These are phyloP conservation scores for Clangula hyemalis DNA, from an alignment of 2,797 vertebrate genomes.

Conservation along the genomic window DNA sequence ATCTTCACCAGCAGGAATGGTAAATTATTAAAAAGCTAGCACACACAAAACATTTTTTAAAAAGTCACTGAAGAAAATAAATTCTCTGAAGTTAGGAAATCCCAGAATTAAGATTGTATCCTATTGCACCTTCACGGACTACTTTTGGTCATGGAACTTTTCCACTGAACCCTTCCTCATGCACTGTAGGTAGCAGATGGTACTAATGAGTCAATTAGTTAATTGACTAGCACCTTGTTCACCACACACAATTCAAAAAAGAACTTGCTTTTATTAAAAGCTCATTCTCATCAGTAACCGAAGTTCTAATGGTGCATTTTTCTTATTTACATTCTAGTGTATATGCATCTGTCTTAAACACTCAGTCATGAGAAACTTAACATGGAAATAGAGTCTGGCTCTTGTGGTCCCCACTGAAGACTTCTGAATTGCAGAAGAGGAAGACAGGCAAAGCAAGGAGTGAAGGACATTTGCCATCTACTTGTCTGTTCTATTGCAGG, in stretches of 20 bases:
- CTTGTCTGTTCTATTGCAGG: not conserved
- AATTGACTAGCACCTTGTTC: rapidly evolving
- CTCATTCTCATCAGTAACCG: not conserved
- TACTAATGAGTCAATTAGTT: not conserved
- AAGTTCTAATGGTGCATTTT: not conserved
- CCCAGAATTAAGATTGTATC: not conserved
- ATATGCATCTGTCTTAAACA: not conserved
- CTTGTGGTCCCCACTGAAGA: not conserved
- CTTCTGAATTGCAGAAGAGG: not conserved
- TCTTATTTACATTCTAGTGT: not conserved
- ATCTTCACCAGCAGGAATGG: not conserved
- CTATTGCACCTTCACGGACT: not conserved
- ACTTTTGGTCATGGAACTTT: not conserved
- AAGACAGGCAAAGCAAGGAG: not conserved
- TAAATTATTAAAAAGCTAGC: not conserved
- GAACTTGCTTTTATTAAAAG: not conserved
- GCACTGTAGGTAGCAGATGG: not conserved
- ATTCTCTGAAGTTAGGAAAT: not conserved
- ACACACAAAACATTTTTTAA: not conserved
- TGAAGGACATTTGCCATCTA: not conserved
- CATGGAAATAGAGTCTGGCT: not conserved
- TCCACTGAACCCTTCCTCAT: not conserved
- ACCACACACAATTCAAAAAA: not conserved
- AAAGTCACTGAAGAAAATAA: not conserved
- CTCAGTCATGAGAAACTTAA: not conserved